These are phyloP conservation scores for Nematolebias whitei DNA, from an alignment of 2,113 vertebrate species.

Conservation along the genomic window DNA sequence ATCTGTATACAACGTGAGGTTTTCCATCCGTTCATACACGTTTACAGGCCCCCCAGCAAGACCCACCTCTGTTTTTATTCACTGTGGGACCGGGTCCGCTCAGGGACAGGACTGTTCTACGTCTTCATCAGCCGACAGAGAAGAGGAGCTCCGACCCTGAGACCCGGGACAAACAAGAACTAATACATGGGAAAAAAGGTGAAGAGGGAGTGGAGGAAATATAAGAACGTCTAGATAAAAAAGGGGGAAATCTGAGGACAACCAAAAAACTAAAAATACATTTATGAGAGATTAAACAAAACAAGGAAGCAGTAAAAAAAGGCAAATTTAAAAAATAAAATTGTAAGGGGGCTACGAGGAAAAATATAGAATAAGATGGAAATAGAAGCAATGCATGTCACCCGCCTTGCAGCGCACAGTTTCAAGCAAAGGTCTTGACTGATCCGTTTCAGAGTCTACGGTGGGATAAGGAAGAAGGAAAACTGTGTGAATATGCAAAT, in stretches of 20 bases:
- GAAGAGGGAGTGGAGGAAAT: too few species aligned
- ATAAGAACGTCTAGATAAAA: too few species aligned
- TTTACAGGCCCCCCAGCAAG: constrained; percentile 54
- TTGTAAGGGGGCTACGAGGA: constrained; percentile 1
- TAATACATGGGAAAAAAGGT: too few species aligned
- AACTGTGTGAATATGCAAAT: too few species aligned
- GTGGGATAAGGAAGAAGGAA: too few species aligned
- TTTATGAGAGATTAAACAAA: too few species aligned
- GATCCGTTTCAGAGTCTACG: too few species aligned
- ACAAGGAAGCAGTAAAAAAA: too few species aligned
- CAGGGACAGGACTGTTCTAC: constrained; percentile 22
- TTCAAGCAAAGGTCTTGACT: too few species aligned
- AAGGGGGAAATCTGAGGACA: not conserved
- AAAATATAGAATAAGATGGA: not conserved
- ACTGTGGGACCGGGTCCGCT: not conserved
- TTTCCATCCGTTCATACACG: constrained; percentile 68
- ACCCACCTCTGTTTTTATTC: constrained; percentile 60
- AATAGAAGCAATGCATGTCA: too few species aligned
- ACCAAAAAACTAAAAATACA: too few species aligned
- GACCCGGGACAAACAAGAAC: not conserved
- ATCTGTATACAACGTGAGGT: constrained; percentile 75
- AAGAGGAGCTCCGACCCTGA: not conserved
- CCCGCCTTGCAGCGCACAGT: too few species aligned
- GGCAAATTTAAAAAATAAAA: not conserved
- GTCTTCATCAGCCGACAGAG: constrained; percentile 23